These are phyloP conservation scores for Hirtodrosophila cameraria DNA, from an alignment of 2,888 invertebrate species.

Conservation along the genomic window DNA sequence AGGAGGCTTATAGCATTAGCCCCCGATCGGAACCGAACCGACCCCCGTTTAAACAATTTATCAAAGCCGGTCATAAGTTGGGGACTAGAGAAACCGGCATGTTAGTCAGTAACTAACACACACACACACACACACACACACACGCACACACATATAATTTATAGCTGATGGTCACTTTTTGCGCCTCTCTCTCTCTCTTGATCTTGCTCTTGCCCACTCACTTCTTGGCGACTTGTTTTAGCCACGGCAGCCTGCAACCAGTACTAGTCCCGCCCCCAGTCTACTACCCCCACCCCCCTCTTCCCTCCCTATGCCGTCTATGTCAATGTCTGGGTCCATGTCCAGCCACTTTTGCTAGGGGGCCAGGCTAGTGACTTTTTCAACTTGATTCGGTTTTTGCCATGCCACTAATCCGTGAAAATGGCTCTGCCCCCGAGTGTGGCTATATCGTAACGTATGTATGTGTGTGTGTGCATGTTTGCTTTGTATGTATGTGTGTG, in stretches of 20 bases:
- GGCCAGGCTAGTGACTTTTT: constrained; percentile 17
- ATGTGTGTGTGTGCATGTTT: too few species aligned
- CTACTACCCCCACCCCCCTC: not conserved
- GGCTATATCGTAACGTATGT: constrained; percentile 2
- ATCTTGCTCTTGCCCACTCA: constrained; percentile 2
- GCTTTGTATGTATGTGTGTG: too few species aligned
- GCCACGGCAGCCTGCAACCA: constrained; percentile 1
- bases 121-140: too few species aligned
- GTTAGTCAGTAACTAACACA: not conserved
- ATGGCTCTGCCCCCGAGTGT: constrained; percentile 42
- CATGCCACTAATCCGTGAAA: constrained; percentile 56
- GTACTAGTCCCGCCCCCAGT: not conserved
- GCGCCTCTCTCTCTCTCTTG: not conserved
- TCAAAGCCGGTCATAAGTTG: too few species aligned
- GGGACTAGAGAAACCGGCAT: not conserved
- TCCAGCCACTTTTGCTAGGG: constrained; percentile 1
- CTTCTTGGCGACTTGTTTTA: not conserved
- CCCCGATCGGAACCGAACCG: too few species aligned
- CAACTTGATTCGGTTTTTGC: constrained; percentile 40
- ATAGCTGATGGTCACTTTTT: not conserved
- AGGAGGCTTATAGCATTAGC: constrained; percentile 38
- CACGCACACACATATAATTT: too few species aligned
- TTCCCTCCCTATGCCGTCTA: not conserved
- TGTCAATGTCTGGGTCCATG: constrained; percentile 1
- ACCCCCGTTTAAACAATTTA: too few species aligned